Evolutionary conservation across 2,113 vertebrate genomes (phyloP), one percentile per base, ranked within the genome.

Genomic region (Xiphophorus hellerii): DNA sequence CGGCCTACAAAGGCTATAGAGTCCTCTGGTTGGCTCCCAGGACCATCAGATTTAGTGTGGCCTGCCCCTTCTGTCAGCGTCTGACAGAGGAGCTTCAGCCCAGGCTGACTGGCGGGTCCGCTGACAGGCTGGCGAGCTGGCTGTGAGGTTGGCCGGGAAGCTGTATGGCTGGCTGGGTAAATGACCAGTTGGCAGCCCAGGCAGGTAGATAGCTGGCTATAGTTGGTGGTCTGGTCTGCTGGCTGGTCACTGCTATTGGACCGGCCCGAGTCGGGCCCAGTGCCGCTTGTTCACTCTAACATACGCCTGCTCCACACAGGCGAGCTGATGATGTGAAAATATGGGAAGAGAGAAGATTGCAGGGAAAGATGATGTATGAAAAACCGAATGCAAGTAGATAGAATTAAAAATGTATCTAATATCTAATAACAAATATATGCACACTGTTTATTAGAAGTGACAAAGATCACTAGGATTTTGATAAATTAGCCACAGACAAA

Each of bases 1-100:
- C 73, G 31, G 82, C 84, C 80, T 75, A 90, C 88, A 90, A 88
- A 90, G 89, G 76, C 90, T 84, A 58, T 25, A 86, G 77, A 84
- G 89, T 91, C 75, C 84, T 87, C 88, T 84, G 87, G 88, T 91
- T 91, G 88, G 89, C 89, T 87, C 76, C 76, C 71, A 86, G 86
- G 87, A 82, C 85, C 80, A 78, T 89, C 87, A 87, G 78, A 84
- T 75, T 84, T 83, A 89, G 90, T 83, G 88, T 78, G 83, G 88
- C 87, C 83, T 75, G 82, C 69, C 90, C 88, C 80, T 84, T 80
- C 89, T 83, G 87, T 88, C 88, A 76, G 76, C 22, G 84, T 86
- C 84, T 84, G 84, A 87, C 86, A 83, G 83, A 80, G 77, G 63
- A 88, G 81, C 82, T 54, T 66, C 83, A 76, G 87, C 82, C 87